phyloP scores from a whole-genome alignment of 2,113 vertebrate species.

The Megaceryle torquata region DNA sequence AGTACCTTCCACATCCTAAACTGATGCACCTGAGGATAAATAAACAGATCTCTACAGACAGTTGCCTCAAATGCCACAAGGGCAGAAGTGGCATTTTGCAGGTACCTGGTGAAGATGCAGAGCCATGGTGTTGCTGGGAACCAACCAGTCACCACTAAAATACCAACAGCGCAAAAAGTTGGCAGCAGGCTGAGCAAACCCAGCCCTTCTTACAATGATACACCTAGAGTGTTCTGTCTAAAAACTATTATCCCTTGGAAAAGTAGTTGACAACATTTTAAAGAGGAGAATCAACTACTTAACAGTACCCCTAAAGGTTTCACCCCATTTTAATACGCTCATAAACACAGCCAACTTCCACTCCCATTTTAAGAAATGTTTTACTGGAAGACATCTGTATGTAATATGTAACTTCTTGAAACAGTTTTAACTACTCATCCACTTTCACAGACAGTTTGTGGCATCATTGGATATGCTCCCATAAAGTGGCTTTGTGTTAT shows the following conservation, averaged over 20 bases:
- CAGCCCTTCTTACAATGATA: not conserved
- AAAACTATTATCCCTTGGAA: not conserved
- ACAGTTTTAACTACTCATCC: not conserved
- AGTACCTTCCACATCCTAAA: not conserved
- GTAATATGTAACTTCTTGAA: not conserved
- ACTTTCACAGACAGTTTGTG: not conserved
- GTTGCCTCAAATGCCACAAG: not conserved
- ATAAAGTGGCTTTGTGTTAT: not conserved
- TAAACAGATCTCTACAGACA: not conserved
- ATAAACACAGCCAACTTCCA: not conserved
- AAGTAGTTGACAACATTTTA: not conserved
- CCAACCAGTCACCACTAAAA: not conserved
- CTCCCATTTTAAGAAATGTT: not conserved
- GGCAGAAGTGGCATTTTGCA: not conserved
- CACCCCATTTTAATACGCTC: not conserved
- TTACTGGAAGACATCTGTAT: not conserved
- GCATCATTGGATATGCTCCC: not conserved
- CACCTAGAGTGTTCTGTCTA: not conserved
- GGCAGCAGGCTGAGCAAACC: not conserved
- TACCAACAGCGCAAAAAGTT: not conserved
- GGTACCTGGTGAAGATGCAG: not conserved
- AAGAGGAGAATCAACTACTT: not conserved
- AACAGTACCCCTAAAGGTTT: not conserved
- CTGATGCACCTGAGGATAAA: not conserved
- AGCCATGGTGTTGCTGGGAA: fast-evolving